Evolutionary conservation across 2,113 vertebrate species (phyloP).

Genomic region (Mirounga angustirostris): DNA sequence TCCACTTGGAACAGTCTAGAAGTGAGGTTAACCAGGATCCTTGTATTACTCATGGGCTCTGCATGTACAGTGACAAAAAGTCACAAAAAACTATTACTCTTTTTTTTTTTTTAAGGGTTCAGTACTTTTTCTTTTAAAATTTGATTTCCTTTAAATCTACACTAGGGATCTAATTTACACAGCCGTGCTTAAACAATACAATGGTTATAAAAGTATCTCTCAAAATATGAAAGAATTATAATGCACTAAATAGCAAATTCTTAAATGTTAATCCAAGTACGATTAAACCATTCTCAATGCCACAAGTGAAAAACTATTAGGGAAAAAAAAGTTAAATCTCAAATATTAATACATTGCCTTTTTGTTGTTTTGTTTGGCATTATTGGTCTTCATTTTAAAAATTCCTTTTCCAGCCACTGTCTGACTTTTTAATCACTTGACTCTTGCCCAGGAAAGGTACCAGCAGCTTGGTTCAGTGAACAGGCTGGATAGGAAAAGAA

Average conservation of each 20-base stretch:
- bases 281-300: conserved; percentile 4
- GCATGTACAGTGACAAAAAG: neutral
- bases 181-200: conserved; percentile 9
- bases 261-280: conserved; percentile 9
- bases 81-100: neutral
- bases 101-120: neutral
- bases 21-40: neutral
- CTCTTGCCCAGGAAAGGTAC: neutral
- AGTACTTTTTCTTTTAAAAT: neutral
- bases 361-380: neutral
- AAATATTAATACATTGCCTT: neutral
- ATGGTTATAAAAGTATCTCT: neutral
- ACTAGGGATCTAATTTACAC: neutral
- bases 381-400: neutral
- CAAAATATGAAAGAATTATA: neutral
- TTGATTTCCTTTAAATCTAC: neutral
- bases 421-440: neutral
- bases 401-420: neutral
- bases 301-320: neutral
- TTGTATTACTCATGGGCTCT: neutral
- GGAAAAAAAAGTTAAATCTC: neutral
- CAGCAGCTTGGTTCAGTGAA: neutral
- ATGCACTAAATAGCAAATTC: neutral
- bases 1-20: neutral
- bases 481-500: neutral